These are phyloP conservation scores for Chrysomallon squamiferum DNA, from an alignment of 1,140 invertebrate species.

Conservation along the genomic window DNA sequence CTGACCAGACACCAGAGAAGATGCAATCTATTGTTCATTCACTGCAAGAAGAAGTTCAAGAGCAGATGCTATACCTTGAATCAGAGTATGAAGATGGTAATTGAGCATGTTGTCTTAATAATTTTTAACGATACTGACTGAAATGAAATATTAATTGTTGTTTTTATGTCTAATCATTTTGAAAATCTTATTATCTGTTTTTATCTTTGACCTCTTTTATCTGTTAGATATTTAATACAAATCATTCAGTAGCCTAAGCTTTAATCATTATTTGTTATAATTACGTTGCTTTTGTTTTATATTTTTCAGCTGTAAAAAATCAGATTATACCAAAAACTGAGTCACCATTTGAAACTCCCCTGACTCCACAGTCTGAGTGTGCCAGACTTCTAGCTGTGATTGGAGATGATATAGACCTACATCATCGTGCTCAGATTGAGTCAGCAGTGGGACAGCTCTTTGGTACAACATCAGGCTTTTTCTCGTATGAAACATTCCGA, in stretches of 20 bases:
- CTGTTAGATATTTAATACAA: too few relatives aligned
- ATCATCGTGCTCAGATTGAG: slow-evolving; percentile 30
- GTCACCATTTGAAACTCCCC: slow-evolving; percentile 1
- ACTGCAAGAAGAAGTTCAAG: slow-evolving; percentile 37
- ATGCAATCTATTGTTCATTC: slow-evolving; percentile 16
- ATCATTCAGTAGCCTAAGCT: too few relatives aligned
- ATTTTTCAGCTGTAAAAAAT: too few relatives aligned
- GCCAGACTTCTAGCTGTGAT: slow-evolving; percentile 37
- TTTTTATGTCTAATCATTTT: too few relatives aligned
- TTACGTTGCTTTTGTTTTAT: too few relatives aligned
- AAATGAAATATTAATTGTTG: too few relatives aligned
- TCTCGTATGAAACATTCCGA: slow-evolving; percentile 37
- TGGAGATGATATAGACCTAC: slow-evolving; percentile 42
- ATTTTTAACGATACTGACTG: too few relatives aligned
- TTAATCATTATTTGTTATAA: too few relatives aligned
- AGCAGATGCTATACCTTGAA: slow-evolving; percentile 35
- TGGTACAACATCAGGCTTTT: slow-evolving; percentile 6
- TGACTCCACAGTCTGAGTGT: slow-evolving; percentile 40
- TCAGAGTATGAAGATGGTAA: slow-evolving; percentile 45
- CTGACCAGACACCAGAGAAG: not conserved
- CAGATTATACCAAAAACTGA: too few relatives aligned
- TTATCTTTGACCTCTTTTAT: too few relatives aligned
- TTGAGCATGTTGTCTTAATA: too few relatives aligned
- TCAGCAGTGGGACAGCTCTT: slow-evolving; percentile 22
- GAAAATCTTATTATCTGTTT: too few relatives aligned